Evolutionary conservation across 2,113 vertebrate genomes (phyloP).

Genomic region (Chelonoidis abingdonii): DNA sequence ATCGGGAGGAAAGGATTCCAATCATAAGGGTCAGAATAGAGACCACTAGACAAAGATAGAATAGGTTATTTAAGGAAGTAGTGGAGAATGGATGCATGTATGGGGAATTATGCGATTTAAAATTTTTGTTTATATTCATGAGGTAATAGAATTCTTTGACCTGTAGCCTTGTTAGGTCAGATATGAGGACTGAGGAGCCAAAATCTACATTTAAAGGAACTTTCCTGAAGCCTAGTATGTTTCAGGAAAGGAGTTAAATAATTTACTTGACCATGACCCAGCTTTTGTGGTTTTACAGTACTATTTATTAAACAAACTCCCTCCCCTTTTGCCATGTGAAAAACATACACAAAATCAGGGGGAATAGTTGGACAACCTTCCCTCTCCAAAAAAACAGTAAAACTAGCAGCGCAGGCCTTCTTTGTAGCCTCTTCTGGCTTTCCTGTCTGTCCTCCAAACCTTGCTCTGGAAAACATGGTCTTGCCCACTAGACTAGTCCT

Average conservation of each 20-base stretch:
- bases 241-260: not conserved
- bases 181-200: no score
- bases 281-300: not conserved
- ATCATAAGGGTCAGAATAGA: not conserved
- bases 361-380: not conserved
- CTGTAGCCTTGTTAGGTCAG: no score
- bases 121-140: not conserved
- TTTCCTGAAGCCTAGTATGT: not conserved
- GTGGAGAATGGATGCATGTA: not conserved
- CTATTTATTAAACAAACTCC: not conserved
- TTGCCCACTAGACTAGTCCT: not conserved
- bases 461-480: constrained; percentile 17
- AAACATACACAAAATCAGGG: not conserved
- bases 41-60: not conserved
- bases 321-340: not conserved
- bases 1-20: not conserved
- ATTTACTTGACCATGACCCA: not conserved
- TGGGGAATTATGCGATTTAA: not conserved
- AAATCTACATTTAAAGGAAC: not conserved
- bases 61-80: no score
- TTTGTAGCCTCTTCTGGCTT: constrained; percentile 46
- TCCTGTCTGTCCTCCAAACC: constrained; percentile 51
- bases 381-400: not conserved
- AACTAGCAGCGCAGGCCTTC: not conserved
- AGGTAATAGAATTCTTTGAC: not conserved